Conservation (phyloP, 2,888 invertebrate species). For the Apotomis betuletana region DNA sequence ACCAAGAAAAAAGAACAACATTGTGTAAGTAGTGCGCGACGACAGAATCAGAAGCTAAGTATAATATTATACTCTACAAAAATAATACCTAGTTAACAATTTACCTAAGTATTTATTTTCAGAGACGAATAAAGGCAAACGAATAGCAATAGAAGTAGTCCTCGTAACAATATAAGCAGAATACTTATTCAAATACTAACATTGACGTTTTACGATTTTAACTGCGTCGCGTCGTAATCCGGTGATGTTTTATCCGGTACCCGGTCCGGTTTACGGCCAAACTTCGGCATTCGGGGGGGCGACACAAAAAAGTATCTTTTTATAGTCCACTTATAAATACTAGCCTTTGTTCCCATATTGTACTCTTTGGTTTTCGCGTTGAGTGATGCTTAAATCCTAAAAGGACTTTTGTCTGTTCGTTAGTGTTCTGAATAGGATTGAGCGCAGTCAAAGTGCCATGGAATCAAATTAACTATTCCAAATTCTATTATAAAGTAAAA, state of each 20-base stretch:
- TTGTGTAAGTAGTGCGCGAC: too few relatives aligned
- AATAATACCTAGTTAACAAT: too few relatives aligned
- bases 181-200: conserved; percentile 13
- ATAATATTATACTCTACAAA: too few relatives aligned
- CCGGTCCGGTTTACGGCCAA: conserved; percentile 75
- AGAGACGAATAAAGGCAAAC: neutral
- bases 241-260: conserved; percentile 74
- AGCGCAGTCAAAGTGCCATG: neutral
- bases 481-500: neutral
- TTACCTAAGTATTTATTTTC: neutral
- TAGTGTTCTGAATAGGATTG: neutral
- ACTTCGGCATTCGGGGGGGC: conserved; percentile 65
- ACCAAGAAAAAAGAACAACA: too few relatives aligned
- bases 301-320: conserved; percentile 58
- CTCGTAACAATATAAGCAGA: neutral
- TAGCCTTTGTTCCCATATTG: conserved; percentile 31
- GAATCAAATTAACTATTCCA: neutral
- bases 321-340: conserved; percentile 53
- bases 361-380: conserved; percentile 2
- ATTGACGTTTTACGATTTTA: conserved; percentile 38
- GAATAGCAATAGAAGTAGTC: neutral
- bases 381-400: conserved; percentile 2
- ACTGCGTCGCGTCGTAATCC: conserved; percentile 60
- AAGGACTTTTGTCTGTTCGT: conserved; percentile 1
- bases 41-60: too few relatives aligned